phyloP scores from a whole-genome alignment of 2,797 vertebrate species.

The Protosalanx chinensis region DNA sequence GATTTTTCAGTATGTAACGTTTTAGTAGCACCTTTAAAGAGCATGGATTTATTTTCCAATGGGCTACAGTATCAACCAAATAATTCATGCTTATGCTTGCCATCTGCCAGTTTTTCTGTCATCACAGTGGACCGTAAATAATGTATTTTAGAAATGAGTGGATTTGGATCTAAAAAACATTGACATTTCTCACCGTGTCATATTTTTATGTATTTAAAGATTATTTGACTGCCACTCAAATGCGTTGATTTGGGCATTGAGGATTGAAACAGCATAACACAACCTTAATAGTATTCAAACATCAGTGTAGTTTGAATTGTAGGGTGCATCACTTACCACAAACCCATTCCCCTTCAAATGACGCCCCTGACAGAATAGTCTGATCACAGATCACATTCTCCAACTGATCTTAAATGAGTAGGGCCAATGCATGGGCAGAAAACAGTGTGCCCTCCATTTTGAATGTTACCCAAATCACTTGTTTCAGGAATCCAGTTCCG shows the following conservation, averaged over 20 bases:
- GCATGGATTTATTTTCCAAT: neutral
- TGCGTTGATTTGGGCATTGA: no score
- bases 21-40: neutral
- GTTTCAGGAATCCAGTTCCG: slow-evolving; percentile 79
- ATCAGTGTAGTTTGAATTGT: no score
- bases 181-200: no score
- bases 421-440: slow-evolving; percentile 41
- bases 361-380: no score
- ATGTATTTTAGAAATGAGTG: no score
- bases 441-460: slow-evolving; percentile 42
- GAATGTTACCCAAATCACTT: slow-evolving; percentile 57
- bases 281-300: no score
- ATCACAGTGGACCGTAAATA: neutral
- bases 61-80: neutral
- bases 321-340: neutral
- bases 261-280: no score
- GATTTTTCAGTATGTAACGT: neutral
- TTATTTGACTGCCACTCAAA: neutral
- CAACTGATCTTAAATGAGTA: slow-evolving; percentile 11
- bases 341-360: neutral
- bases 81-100: slow-evolving; percentile 4
- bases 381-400: neutral
- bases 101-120: neutral
- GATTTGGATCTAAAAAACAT: no score
- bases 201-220: slow-evolving; percentile 1